These are phyloP conservation scores for Platyscapa corneri DNA, from an alignment of 1,140 invertebrate genomes.

Conservation along the genomic window DNA sequence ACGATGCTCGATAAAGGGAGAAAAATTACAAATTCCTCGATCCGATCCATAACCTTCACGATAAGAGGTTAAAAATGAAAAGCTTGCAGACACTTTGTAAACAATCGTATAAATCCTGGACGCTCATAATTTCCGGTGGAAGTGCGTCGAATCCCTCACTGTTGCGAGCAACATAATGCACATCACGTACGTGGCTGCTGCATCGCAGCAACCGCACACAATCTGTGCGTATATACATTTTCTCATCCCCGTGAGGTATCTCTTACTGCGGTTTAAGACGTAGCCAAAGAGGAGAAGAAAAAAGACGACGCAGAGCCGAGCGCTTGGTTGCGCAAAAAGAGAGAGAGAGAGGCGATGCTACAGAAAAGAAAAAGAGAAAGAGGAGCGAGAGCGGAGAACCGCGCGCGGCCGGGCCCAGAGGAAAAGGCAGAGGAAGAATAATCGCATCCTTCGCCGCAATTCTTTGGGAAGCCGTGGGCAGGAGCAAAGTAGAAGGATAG, in stretches of 20 bases:
- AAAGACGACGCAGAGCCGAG: constrained; percentile 11
- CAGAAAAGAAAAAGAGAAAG: constrained; percentile 25
- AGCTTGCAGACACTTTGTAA: not conserved
- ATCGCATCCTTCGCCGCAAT: constrained; percentile 48
- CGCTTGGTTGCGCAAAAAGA: not conserved
- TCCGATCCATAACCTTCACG: not conserved
- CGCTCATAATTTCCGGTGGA: too few species aligned
- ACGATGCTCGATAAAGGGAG: not conserved
- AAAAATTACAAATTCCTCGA: not conserved
- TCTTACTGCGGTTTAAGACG: constrained; percentile 17
- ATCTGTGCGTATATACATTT: not conserved
- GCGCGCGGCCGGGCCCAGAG: not conserved
- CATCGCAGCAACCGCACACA: constrained; percentile 25
- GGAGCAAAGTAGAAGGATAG: constrained; percentile 61
- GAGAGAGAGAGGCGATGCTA: constrained; percentile 16
- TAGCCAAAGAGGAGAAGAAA: constrained; percentile 7
- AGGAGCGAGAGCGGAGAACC: not conserved
- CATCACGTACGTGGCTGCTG: not conserved
- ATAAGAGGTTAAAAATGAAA: not conserved
- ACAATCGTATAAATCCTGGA: not conserved
- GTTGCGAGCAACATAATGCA: not conserved
- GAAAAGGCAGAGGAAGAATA: constrained; percentile 34
- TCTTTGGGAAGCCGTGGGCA: constrained; percentile 52
- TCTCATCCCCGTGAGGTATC: constrained; percentile 20
- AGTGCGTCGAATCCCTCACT: not conserved